A percentile compares a stretch with the other conserved stretches of the same genome.
phyloP scores from a whole-genome alignment of 2,113 vertebrate species.

The Ceuthmochares aereus region DNA sequence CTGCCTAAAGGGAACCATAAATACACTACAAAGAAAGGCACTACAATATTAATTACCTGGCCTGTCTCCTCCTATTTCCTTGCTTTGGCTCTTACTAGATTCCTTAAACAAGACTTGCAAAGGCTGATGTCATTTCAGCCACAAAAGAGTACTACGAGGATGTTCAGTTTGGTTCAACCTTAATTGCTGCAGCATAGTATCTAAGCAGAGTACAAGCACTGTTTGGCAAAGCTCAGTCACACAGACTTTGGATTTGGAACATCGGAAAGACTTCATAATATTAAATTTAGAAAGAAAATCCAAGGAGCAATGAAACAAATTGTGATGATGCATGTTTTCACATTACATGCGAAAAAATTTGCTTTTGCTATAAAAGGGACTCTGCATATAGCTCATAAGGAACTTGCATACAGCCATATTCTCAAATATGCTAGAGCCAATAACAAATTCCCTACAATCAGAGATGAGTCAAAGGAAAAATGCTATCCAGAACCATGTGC shows the following conservation, averaged over 20 bases:
- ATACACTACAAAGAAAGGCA: neutral
- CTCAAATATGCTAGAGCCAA: neutral
- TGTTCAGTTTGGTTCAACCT: neutral
- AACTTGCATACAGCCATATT: neutral
- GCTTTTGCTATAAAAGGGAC: constrained; percentile 53
- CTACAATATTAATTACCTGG: neutral
- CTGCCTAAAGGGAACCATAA: neutral
- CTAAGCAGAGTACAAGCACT: neutral
- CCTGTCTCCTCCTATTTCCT: neutral
- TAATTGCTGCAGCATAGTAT: neutral
- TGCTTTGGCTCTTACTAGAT: neutral
- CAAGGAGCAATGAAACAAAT: constrained; percentile 12
- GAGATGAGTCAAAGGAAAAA: constrained; percentile 67
- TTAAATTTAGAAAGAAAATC: neutral
- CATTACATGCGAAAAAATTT: constrained; percentile 20
- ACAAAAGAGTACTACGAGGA: neutral
- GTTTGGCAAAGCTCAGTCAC: neutral
- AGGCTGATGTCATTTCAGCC: neutral
- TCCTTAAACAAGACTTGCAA: neutral
- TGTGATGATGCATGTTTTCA: neutral
- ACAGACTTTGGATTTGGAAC: neutral
- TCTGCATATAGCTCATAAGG: neutral
- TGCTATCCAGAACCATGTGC: neutral
- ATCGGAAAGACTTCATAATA: neutral
- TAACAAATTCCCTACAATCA: constrained; percentile 48